Percentiles rank a stretch among this genome's conserved stretches.
These are phyloP conservation scores for Henricia sp. DNA, from an alignment of 53 echinoderm and acorn worm genomes.

Conservation along the genomic window DNA sequence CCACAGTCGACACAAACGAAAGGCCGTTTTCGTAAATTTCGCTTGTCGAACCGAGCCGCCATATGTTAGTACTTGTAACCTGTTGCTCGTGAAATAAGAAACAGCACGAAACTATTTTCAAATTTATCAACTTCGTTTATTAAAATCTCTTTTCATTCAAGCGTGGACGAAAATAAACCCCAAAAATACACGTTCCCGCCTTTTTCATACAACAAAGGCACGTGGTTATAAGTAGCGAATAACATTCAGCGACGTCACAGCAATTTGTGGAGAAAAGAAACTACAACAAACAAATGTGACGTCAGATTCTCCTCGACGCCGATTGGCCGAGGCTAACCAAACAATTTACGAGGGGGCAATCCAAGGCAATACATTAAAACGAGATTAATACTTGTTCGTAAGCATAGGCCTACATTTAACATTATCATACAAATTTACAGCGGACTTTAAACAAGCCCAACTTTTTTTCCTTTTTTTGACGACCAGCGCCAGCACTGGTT, in stretches of 20 bases:
- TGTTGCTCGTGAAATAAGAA: no score
- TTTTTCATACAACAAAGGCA: conserved; percentile 21
- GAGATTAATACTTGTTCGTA: conserved; percentile 2
- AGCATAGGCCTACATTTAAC: conserved; percentile 3
- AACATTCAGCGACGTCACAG: not conserved
- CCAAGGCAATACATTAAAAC: conserved; percentile 31
- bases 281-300: conserved; percentile 9
- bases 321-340: conserved; percentile 9
- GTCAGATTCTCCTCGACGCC: conserved; percentile 17
- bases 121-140: not conserved
- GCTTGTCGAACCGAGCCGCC: no score
- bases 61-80: no score
- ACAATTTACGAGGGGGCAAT: conserved; percentile 4
- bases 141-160: not conserved
- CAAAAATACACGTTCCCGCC: not conserved
- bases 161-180: conserved; percentile 17
- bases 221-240: not conserved
- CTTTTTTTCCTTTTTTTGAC: not conserved
- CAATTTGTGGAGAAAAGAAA: conserved; percentile 11
- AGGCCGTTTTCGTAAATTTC: no score
- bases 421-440: conserved; percentile 49
- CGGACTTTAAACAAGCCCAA: not conserved
- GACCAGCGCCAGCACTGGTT: conserved; percentile 53
- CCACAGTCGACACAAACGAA: no score
- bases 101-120: not conserved